These are phyloP conservation scores for Eptesicus fuscus DNA, from an alignment of 2,113 vertebrate genomes.

Conservation along the genomic window DNA sequence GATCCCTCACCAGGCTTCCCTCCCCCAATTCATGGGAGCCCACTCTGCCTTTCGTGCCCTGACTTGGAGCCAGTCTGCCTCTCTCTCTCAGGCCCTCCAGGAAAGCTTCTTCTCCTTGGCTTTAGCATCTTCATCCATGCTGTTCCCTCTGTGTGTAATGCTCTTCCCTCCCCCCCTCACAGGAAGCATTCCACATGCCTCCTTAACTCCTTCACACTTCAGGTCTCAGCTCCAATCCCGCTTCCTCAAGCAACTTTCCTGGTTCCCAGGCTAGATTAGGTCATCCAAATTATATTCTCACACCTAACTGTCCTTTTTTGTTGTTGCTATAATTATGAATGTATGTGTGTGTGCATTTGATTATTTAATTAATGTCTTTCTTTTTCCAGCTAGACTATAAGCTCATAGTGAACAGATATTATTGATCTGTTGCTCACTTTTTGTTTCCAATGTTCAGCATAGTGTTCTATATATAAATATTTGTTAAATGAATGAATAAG, in stretches of 20 bases:
- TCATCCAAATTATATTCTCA: neutral
- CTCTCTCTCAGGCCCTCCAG: neutral
- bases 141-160: too few relatives aligned
- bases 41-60: too few relatives aligned
- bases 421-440: neutral
- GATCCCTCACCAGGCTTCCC: too few relatives aligned
- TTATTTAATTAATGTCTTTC: neutral
- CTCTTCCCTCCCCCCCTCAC: too few relatives aligned
- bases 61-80: fast-evolving
- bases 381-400: neutral
- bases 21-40: neutral
- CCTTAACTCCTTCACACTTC: too few relatives aligned
- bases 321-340: neutral
- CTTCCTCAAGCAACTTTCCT: neutral
- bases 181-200: too few relatives aligned
- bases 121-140: fast-evolving
- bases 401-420: neutral
- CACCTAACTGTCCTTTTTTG: neutral
- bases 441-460: neutral
- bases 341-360: neutral
- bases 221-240: too few relatives aligned
- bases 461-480: neutral
- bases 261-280: neutral
- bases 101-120: neutral
- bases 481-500: too few relatives aligned